phyloP scores from a whole-genome alignment of 2,888 invertebrate species.

The Heteromurus nitidus region DNA sequence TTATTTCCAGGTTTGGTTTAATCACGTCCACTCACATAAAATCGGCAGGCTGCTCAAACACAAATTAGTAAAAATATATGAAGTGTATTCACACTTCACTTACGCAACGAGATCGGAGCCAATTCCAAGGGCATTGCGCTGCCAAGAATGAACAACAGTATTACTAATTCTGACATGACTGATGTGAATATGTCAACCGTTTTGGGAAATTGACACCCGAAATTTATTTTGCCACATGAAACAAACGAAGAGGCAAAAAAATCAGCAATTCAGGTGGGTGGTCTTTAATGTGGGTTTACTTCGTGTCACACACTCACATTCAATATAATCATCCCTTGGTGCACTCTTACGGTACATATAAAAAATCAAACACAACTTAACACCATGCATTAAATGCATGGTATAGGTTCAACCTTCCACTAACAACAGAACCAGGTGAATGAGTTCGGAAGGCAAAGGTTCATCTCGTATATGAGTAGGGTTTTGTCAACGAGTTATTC shows the following conservation, averaged over 20 bases:
- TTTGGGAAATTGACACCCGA: background rate
- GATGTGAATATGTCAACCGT: background rate
- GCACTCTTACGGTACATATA: too few relatives aligned
- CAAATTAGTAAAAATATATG: background rate
- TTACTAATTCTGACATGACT: background rate
- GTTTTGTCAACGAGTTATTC: too few relatives aligned
- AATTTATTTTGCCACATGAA: background rate
- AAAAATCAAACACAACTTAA: too few relatives aligned
- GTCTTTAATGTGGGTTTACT: background rate
- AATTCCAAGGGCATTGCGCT: slow-evolving; percentile 23
- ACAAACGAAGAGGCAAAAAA: background rate
- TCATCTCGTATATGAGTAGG: too few relatives aligned
- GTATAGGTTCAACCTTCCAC: too few relatives aligned
- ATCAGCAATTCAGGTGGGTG: background rate
- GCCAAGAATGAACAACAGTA: background rate
- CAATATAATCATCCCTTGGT: too few relatives aligned
- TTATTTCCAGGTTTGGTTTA: background rate
- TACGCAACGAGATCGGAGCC: slow-evolving; percentile 36
- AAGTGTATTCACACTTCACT: slow-evolving; percentile 14
- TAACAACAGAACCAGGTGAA: too few relatives aligned
- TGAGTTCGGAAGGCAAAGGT: too few relatives aligned
- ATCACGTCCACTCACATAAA: background rate
- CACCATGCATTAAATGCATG: too few relatives aligned
- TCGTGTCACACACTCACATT: background rate
- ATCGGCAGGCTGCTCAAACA: background rate